Evolutionary conservation across 2,113 vertebrate species (phyloP), one percentile per base, ranked within the genome.

Genomic region (Percopsis transmontana): DNA sequence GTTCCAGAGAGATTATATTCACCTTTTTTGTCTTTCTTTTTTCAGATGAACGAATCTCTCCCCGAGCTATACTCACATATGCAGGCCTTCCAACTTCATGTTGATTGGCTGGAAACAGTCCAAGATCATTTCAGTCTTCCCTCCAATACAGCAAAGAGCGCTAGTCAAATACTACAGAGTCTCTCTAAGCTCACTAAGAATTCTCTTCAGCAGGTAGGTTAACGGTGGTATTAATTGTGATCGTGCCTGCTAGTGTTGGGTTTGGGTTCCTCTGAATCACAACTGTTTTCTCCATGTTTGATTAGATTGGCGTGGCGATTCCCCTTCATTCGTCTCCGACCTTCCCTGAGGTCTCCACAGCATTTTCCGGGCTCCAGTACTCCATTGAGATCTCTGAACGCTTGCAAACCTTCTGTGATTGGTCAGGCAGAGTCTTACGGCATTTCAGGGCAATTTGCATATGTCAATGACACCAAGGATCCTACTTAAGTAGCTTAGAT

Each of bases 21-120:
- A 24, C 20, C 24, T 9, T 55, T 2, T 23, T 15, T 20, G 3
- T 58, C 33, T 16, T 1, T 12, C 18, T 52, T 1, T 40, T 48
- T 76, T 23, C 82, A 92, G 91, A 15, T 68, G 1, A 87, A 86
- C 1, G 67, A 76, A 62, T 82, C 86, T 0, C 70, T 91, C 1
- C 47, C 63, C 4, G 62, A 77, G 69, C 77, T 92, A 38, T 67
- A 58, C 0, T 50, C 5, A 0, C 54, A 74, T 58, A 45, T 65
- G 0, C 66, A 76, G 47, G 60, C 72, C 45, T 89, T 85, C 72
- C 61, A 44, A 23, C 42, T 82, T 5, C 89, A 91, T 14, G 18
- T 84, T 0, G 61, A 87, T 19, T 91, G 90, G 90, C 12, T 92
- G 47, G 77, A 68, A 50, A 41, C 47, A 1, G 74, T 59, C 14